Conservation (phyloP, 2,113 vertebrate genomes). For the Oryzias curvinotus region DNA sequence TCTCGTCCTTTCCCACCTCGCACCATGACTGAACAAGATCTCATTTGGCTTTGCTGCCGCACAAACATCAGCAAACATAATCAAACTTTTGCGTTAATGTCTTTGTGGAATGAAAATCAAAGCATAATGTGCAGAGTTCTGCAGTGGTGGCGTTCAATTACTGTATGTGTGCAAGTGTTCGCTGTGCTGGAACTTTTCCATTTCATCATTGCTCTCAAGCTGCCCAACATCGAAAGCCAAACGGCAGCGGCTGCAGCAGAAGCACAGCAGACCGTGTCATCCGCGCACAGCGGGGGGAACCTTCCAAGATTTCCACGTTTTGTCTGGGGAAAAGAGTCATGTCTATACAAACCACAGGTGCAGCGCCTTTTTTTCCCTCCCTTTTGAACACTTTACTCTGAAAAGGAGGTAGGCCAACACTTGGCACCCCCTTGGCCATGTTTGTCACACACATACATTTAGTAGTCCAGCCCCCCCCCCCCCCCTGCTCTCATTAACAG, state of each 20-base stretch:
- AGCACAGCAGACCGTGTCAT: conserved; percentile 63
- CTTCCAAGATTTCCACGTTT: conserved; percentile 55
- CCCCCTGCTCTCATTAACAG: conserved; percentile 55
- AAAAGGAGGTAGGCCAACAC: conserved; percentile 32
- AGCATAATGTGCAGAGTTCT: conserved; percentile 54
- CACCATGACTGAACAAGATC: conserved; percentile 26
- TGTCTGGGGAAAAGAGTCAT: conserved; percentile 52
- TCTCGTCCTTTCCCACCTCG: conserved; percentile 1
- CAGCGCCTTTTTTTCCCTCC: conserved; percentile 7
- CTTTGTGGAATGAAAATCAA: conserved; percentile 50
- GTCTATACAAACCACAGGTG: conserved; percentile 70
- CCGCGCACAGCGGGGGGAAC: conserved; percentile 47
- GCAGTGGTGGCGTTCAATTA: conserved; percentile 72
- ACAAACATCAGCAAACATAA: conserved; percentile 62
- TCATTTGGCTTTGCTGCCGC: conserved; percentile 33
- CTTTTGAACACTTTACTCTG: conserved; percentile 23
- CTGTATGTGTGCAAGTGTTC: conserved; percentile 67
- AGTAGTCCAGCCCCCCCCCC: conserved; percentile 57
- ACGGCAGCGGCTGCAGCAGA: conserved; percentile 16
- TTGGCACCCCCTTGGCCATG: conserved; percentile 26
- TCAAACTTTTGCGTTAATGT: conserved; percentile 57
- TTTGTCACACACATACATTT: conserved; percentile 60
- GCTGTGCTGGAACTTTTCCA: conserved; percentile 70
- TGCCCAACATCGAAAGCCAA: conserved; percentile 49
- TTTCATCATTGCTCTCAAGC: conserved; percentile 65